These are phyloP conservation scores for Gouania willdenowi DNA, from an alignment of 2,797 vertebrate species.

Conservation along the genomic window DNA sequence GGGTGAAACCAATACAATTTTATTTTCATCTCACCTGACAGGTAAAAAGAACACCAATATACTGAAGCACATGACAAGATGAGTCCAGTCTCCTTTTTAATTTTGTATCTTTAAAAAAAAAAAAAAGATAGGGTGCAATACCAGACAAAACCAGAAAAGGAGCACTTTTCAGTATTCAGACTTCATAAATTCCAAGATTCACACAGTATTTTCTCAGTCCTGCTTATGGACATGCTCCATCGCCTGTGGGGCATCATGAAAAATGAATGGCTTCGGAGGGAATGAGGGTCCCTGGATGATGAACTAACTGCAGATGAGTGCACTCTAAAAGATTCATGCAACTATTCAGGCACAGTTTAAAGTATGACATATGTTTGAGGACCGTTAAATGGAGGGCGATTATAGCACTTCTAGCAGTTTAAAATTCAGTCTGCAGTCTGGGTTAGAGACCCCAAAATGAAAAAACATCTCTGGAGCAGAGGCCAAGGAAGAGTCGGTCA, in stretches of 20 bases:
- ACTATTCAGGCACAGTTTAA: conserved; percentile 61
- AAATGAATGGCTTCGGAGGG: conserved; percentile 54
- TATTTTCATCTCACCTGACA: too few relatives aligned
- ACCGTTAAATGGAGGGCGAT: conserved; percentile 48
- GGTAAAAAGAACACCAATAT: too few relatives aligned
- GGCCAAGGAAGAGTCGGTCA: not conserved
- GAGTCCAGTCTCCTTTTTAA: not conserved
- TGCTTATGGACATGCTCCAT: conserved; percentile 36
- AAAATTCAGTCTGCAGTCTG: conserved; percentile 33
- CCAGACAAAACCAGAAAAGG: not conserved
- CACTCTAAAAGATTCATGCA: conserved; percentile 64
- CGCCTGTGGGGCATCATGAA: conserved; percentile 47
- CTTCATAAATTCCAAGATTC: conserved; percentile 10
- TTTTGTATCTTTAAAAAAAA: not conserved
- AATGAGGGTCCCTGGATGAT: conserved; percentile 54
- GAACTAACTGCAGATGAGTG: conserved; percentile 60
- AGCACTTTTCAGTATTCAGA: conserved; percentile 3
- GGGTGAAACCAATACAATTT: too few relatives aligned
- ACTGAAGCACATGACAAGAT: too few relatives aligned
- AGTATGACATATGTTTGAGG: conserved; percentile 46
- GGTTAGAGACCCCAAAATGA: conserved; percentile 23
- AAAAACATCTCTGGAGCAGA: not conserved
- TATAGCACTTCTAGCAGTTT: conserved; percentile 45
- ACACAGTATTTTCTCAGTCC: conserved; percentile 33
- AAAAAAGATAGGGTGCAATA: too few relatives aligned